Evolutionary conservation across 2,113 vertebrate genomes (phyloP).

Genomic region (Mirza zaza): DNA sequence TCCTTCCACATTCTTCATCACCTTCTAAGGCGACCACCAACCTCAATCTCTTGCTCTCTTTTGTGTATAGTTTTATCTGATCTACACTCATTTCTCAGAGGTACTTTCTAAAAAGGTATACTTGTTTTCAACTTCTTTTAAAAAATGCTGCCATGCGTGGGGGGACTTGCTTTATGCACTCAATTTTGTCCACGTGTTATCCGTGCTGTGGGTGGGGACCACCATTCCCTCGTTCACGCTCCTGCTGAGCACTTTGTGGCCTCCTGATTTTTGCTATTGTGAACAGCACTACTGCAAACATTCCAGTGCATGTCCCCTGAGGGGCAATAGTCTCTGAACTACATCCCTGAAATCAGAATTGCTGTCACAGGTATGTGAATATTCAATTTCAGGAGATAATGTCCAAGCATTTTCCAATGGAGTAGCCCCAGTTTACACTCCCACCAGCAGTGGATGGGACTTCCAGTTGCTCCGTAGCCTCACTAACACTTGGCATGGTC

Average conservation of each 20-base stretch:
- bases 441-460: accelerated
- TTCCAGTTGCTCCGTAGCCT: background rate
- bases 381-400: background rate
- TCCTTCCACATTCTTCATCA: background rate
- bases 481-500: background rate
- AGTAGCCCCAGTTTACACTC: background rate
- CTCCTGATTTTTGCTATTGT: background rate
- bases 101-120: background rate
- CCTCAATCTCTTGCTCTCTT: background rate
- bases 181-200: background rate
- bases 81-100: background rate
- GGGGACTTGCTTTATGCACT: background rate
- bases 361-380: background rate
- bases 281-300: background rate
- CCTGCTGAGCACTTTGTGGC: background rate
- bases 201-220: background rate
- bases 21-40: background rate
- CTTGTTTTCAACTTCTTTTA: background rate
- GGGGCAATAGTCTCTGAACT: background rate
- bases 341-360: background rate
- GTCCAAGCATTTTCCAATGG: background rate
- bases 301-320: background rate
- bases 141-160: background rate
- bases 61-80: background rate
- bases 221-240: accelerated